Percentiles rank a stretch among this genome's conserved stretches.
Conservation (phyloP, 2,888 invertebrate species). For the Pristionchus japonicus region DNA sequence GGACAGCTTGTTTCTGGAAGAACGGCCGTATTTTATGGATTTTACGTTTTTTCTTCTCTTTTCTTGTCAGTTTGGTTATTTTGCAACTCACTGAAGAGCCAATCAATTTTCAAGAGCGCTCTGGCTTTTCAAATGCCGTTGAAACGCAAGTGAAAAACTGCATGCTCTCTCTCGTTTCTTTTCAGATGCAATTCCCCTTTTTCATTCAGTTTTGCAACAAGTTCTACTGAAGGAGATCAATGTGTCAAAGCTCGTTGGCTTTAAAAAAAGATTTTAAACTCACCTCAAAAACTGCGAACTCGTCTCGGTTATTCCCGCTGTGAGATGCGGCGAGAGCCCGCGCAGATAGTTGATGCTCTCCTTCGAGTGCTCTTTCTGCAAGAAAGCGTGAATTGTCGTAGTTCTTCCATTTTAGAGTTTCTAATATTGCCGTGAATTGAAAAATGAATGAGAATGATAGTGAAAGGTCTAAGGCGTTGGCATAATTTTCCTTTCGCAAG, state of each 20-base stretch:
- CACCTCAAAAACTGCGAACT: background rate
- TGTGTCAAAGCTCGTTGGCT: background rate
- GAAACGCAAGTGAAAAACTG: background rate
- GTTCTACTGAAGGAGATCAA: too few relatives aligned
- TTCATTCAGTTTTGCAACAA: too few relatives aligned
- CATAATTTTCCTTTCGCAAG: background rate
- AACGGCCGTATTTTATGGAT: too few relatives aligned
- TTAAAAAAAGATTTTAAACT: background rate
- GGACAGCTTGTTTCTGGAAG: conserved; percentile 9
- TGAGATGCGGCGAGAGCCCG: background rate
- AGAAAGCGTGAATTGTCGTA: background rate
- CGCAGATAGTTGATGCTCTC: conserved; percentile 29
- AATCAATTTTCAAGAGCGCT: too few relatives aligned
- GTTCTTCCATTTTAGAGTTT: too few relatives aligned
- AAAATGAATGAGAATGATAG: too few relatives aligned
- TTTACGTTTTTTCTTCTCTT: too few relatives aligned
- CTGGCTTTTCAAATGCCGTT: background rate
- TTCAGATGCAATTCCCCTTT: too few relatives aligned
- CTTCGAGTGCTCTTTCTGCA: conserved; percentile 23
- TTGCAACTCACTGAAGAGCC: too few relatives aligned
- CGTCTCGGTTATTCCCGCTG: background rate
- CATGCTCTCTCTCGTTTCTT: too few relatives aligned
- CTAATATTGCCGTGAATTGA: too few relatives aligned
- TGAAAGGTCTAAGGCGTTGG: background rate
- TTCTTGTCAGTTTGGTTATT: too few relatives aligned